Evolutionary conservation across 2,888 invertebrate genomes (phyloP).

Genomic region (Eristalinus sepulchralis): DNA sequence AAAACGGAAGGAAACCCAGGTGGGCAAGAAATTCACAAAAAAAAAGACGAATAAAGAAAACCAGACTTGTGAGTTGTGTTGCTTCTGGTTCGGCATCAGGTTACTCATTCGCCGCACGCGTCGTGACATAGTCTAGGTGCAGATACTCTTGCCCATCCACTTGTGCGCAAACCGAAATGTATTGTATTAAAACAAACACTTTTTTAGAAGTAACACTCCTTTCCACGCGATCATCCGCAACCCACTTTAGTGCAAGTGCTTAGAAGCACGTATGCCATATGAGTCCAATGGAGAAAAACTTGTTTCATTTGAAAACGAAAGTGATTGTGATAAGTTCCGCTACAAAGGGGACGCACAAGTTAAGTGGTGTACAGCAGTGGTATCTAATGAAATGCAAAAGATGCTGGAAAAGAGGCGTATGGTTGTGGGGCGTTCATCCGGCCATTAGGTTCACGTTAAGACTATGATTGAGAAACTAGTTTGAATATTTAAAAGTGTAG

Average conservation of each 20-base stretch:
- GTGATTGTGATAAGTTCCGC: constrained; percentile 55
- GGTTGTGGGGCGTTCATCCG: constrained; percentile 9
- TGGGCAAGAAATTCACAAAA: constrained; percentile 51
- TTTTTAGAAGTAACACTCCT: constrained; percentile 30
- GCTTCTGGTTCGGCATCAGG: constrained; percentile 44
- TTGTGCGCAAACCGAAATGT: constrained; percentile 12
- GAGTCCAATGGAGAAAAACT: constrained; percentile 56
- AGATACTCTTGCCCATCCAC: constrained; percentile 28
- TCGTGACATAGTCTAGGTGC: constrained; percentile 50
- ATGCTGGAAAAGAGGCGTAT: constrained; percentile 4
- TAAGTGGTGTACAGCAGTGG: constrained; percentile 28
- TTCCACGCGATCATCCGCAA: constrained; percentile 45
- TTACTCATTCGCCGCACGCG: constrained; percentile 34
- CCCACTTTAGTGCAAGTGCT: constrained; percentile 38
- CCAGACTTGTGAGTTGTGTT: constrained; percentile 19
- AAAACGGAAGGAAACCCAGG: constrained; percentile 65
- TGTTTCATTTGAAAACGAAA: constrained; percentile 52
- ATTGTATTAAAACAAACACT: constrained; percentile 29
- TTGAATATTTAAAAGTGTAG: neutral
- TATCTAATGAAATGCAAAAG: constrained; percentile 15
- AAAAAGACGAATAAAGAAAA: constrained; percentile 14
- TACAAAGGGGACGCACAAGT: constrained; percentile 10
- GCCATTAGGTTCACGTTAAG: constrained; percentile 57
- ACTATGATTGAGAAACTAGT: constrained; percentile 20
- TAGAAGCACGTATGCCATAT: constrained; percentile 6